Conservation (phyloP, 2,888 invertebrate species). For the Gisinianus flammeolus region DNA sequence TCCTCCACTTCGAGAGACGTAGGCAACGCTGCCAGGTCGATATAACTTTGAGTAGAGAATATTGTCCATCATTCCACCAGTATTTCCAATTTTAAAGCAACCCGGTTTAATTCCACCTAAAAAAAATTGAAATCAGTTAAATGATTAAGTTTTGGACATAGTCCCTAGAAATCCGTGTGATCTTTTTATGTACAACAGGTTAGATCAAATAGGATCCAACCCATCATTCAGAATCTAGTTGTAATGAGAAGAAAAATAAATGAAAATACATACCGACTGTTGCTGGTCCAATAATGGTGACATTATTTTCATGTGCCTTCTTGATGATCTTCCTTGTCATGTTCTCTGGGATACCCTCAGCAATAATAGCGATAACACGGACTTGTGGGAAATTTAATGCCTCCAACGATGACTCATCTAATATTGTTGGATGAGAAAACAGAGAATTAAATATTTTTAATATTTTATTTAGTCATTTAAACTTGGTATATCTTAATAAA, state of each 20-base stretch:
- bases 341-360: slow-evolving; percentile 99
- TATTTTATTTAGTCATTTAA: no score
- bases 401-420: slow-evolving; percentile 94
- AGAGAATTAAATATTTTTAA: no score
- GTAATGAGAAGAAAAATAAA: no score
- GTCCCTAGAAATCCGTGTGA: no score
- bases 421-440: no score
- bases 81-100: slow-evolving; percentile 99
- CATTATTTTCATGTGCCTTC: slow-evolving; percentile 80
- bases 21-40: slow-evolving; percentile 95
- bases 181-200: no score
- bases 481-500: no score
- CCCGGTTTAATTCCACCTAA: slow-evolving; percentile 99
- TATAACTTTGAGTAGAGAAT: slow-evolving; percentile 96
- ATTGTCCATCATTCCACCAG: slow-evolving; percentile 99
- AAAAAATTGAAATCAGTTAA: no score
- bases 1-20: slow-evolving; percentile 97
- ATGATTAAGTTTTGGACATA: no score
- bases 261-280: no score
- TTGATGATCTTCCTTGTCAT: slow-evolving; percentile 92
- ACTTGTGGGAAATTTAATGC: slow-evolving; percentile 93
- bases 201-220: no score
- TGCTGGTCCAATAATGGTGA: slow-evolving; percentile 90
- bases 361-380: slow-evolving; percentile 95
- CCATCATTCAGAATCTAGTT: no score